Evolutionary conservation across 2,888 invertebrate species (phyloP), one percentile per base, ranked within the genome.

Genomic region (Monopis laevigella): DNA sequence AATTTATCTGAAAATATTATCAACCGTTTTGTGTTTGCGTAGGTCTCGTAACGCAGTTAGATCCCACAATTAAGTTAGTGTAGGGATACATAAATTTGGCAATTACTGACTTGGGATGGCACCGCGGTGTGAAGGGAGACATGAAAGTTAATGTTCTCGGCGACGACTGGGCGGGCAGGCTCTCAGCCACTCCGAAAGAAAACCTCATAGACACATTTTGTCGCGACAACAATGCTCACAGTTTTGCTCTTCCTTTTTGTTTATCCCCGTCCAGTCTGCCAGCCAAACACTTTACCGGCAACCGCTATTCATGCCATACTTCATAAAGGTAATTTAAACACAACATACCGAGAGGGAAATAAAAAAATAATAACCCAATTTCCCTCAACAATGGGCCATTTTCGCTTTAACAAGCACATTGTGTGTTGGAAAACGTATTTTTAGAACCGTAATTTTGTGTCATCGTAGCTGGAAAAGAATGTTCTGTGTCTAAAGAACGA

Each of bases 61-160:
- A 13, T 30, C 13, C 75, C 78, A 62, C 75, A 77, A 77, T 74
- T 70, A 65, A 66, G 68, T 75, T 77, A 72, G 65, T 65, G 64
- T 60, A 56, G 73, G 72, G 65, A 55, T 69, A 65, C 62, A 74
- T 78, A 77, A 77, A 78, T 78, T 77, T 67, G 69, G 63, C 72
- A 78, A 78, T 78, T 77, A 78, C 73, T 59, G 54, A 45, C 62
- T 21, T 12, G 57, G 59, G 69, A 72, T 62, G 66, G 59, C 65
- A 19, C 21, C 36, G 36, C 36, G 36, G 36, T 21, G 36, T 36
- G 65, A 64, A 62, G 58, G 59, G 54, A 52, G 44, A 48, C 45
- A 47, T 44, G 73, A 77, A 69, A 60, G 36, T 36, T 36, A 21
- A 73, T 71, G 70, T 43, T 48, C 17, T 21, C 14, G 35, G 12